Evolutionary conservation across 2,113 vertebrate genomes (phyloP).

Genomic region (Platycercus adscitus): DNA sequence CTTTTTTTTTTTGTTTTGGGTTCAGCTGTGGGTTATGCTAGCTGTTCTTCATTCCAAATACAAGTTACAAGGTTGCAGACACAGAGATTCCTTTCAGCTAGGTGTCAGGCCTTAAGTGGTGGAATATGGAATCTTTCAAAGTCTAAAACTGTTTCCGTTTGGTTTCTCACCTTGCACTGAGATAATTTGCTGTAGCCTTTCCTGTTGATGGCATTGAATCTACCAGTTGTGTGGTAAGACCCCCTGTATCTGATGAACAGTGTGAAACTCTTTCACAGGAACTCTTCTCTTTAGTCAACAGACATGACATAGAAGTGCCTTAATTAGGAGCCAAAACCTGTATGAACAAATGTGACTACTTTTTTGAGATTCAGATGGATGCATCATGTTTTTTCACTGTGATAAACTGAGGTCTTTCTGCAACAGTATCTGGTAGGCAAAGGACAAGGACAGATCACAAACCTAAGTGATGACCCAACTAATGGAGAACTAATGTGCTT

Average conservation of each 20-base stretch:
- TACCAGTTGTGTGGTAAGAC: neutral
- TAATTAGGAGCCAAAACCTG: neutral
- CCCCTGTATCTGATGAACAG: neutral
- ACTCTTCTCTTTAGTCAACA: neutral
- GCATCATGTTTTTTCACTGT: neutral
- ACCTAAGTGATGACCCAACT: neutral
- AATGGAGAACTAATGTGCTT: neutral
- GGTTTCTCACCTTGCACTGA: neutral
- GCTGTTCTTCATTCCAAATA: neutral
- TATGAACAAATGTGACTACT: neutral
- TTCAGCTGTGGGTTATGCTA: neutral
- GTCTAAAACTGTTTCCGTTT: neutral
- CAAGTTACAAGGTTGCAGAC: neutral
- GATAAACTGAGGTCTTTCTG: neutral
- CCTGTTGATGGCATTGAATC: neutral
- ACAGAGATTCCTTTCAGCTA: neutral
- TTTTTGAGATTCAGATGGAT: neutral
- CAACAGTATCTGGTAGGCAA: neutral
- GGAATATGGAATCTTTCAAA: neutral
- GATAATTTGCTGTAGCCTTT: neutral
- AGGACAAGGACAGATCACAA: neutral
- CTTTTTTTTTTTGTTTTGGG: neutral
- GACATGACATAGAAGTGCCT: neutral
- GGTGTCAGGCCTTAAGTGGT: neutral
- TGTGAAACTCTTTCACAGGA: neutral